Percentiles rank a stretch among this genome's conserved stretches.
phyloP scores from a whole-genome alignment of 2,888 invertebrate species.

The Leucophenga montana region DNA sequence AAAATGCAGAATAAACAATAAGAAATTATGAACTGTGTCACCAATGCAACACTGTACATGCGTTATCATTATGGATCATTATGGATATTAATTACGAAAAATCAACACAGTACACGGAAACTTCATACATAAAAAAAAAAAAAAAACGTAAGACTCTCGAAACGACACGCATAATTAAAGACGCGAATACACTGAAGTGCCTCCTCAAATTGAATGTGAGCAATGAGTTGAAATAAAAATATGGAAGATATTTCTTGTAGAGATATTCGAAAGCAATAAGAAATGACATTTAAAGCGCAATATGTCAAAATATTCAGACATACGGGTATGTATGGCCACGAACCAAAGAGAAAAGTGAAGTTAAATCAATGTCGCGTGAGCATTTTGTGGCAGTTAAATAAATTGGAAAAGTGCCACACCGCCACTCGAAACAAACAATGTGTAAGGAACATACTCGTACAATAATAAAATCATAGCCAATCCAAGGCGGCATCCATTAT shows the following conservation, averaged over 20 bases:
- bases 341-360: not conserved
- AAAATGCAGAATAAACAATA: no score
- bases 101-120: not conserved
- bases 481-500: no score
- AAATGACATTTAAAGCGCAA: slow-evolving; percentile 11
- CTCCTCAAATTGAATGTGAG: no score
- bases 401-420: not conserved
- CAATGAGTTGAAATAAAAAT: no score
- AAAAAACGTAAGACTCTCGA: not conserved
- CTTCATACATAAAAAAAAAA: no score
- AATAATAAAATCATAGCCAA: no score
- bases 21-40: not conserved
- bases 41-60: not conserved
- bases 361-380: slow-evolving; percentile 6
- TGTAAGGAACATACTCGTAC: no score
- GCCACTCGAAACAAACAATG: not conserved
- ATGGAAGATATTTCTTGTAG: no score
- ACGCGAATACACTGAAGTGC: no score
- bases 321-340: not conserved
- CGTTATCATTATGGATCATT: slow-evolving; percentile 7
- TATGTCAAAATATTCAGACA: slow-evolving; percentile 6
- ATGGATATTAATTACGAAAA: slow-evolving; percentile 13
- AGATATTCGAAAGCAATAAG: not conserved
- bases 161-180: slow-evolving; percentile 14
- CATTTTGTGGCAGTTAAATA: slow-evolving; percentile 17